These are phyloP conservation scores for Flexamia atlantica DNA, from an alignment of 2,888 invertebrate genomes.

Conservation along the genomic window DNA sequence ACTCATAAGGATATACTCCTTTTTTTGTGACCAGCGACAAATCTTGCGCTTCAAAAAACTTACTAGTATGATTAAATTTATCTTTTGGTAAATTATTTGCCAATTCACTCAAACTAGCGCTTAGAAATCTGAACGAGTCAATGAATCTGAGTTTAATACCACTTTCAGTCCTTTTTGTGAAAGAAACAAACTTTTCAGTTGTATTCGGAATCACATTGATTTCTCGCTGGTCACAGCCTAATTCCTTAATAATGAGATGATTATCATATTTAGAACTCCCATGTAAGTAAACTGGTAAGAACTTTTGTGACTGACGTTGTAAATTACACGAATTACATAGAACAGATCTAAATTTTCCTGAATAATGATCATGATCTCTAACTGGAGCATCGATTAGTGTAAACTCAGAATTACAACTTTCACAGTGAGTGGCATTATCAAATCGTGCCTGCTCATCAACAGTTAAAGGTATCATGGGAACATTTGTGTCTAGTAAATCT, in stretches of 20 bases:
- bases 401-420: constrained; percentile 34
- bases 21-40: constrained; percentile 58
- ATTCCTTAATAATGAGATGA: constrained; percentile 41
- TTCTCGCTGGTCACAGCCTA: constrained; percentile 1
- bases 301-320: constrained; percentile 21
- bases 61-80: too few species aligned
- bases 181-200: constrained; percentile 51
- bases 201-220: constrained; percentile 49
- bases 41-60: background rate
- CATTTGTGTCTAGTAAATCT: constrained; percentile 9
- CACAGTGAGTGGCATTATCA: background rate
- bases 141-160: constrained; percentile 25
- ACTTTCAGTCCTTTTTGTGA: constrained; percentile 30
- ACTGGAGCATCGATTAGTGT: background rate
- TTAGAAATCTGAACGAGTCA: constrained; percentile 32
- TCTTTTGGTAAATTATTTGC: background rate
- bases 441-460: constrained; percentile 6
- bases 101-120: constrained; percentile 18
- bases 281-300: constrained; percentile 21
- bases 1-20: too few species aligned
- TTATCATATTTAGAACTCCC: constrained; percentile 29
- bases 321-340: constrained; percentile 39
- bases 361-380: constrained; percentile 42
- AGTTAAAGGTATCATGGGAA: constrained; percentile 19
- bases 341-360: constrained; percentile 20